These are phyloP conservation scores for Phaedon cochleariae DNA, from an alignment of 2,888 invertebrate species.

Conservation along the genomic window DNA sequence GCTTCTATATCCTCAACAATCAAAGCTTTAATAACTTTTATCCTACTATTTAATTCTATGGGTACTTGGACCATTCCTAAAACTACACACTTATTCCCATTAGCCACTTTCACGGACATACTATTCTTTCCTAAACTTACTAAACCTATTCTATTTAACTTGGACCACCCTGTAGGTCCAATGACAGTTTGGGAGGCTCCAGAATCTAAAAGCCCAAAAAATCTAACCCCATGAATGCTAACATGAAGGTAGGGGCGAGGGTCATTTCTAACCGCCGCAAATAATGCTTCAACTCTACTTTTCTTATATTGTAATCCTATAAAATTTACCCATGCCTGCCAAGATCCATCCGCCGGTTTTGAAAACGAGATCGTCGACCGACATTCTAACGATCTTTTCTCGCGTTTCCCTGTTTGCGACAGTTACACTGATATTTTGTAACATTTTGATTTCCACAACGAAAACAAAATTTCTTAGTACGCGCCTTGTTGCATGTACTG, in stretches of 20 bases:
- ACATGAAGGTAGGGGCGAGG: too few relatives aligned
- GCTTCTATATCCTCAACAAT: conserved; percentile 16
- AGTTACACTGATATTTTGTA: conserved; percentile 1
- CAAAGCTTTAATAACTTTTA: conserved; percentile 18
- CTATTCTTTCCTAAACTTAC: not conserved
- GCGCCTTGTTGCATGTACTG: not conserved
- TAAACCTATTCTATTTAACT: conserved; percentile 7
- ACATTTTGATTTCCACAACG: conserved; percentile 10
- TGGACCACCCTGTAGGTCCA: conserved; percentile 13
- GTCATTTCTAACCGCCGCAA: conserved; percentile 9
- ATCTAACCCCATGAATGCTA: conserved; percentile 14
- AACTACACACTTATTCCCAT: conserved; percentile 16
- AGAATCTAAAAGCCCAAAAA: conserved; percentile 22
- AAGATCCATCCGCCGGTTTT: conserved; percentile 19
- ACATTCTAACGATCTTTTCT: conserved; percentile 1
- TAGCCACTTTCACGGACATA: conserved; percentile 14
- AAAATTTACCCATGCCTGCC: conserved; percentile 24
- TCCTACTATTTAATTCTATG: conserved; percentile 14
- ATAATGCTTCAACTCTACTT: conserved; percentile 5
- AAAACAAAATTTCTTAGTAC: conserved; percentile 9
- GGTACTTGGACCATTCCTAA: conserved; percentile 20
- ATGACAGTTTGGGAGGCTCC: conserved; percentile 20
- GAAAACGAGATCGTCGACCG: conserved; percentile 9
- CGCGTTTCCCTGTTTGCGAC: conserved; percentile 1
- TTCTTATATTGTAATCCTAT: conserved; percentile 4